Conservation (phyloP, 2,113 vertebrate genomes). For the Dryoscopus gambensis region DNA sequence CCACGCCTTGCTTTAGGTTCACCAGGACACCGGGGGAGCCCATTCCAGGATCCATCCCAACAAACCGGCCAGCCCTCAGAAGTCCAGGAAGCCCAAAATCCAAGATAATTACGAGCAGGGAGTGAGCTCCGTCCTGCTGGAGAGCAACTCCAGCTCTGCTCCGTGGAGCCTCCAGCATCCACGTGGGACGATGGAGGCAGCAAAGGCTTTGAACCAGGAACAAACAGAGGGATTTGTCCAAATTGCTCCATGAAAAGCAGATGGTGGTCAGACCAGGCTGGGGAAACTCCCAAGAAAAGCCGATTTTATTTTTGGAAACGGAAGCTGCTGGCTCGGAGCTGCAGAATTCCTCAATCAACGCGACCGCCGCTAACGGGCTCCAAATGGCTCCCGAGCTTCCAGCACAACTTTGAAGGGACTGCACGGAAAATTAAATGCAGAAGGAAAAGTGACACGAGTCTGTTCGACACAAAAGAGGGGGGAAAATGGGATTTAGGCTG, state of each 20-base stretch:
- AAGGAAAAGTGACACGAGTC: not conserved
- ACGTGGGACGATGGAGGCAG: not conserved
- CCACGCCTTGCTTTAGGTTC: fast-evolving
- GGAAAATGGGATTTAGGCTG: not conserved
- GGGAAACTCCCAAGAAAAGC: not conserved
- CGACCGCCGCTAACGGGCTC: not conserved
- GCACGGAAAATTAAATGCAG: not conserved
- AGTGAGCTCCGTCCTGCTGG: fast-evolving
- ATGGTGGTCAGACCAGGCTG: not conserved
- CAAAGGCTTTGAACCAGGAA: not conserved
- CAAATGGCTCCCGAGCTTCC: not conserved
- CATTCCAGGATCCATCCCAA: not conserved
- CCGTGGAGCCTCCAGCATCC: not conserved
- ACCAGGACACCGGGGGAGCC: fast-evolving
- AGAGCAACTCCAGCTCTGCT: not conserved
- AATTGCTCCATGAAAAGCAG: not conserved
- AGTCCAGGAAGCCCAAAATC: not conserved
- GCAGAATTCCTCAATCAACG: not conserved
- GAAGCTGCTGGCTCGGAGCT: not conserved
- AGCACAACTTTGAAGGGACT: not conserved
- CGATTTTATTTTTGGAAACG: not conserved
- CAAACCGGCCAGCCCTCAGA: not conserved
- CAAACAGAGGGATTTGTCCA: not conserved
- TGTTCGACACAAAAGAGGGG: not conserved
- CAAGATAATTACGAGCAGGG: fast-evolving